Conservation (phyloP, 2,797 vertebrate species). For the Myiotriccus ornatus region DNA sequence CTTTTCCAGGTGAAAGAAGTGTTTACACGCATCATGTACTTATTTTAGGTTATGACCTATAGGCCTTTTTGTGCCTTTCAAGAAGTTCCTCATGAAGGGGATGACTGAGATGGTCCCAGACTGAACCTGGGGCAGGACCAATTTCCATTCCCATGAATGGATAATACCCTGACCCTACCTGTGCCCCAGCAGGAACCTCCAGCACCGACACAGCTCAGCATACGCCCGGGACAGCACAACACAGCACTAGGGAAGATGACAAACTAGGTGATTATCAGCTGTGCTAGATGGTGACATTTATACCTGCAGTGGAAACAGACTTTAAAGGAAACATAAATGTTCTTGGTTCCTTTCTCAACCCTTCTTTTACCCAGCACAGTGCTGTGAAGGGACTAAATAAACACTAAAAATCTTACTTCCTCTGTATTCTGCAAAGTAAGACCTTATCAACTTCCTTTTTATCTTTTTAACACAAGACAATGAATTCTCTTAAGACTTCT, state of each 20-base stretch:
- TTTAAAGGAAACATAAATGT: neutral
- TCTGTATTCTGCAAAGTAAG: slow-evolving; percentile 20
- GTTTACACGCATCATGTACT: fast-evolving
- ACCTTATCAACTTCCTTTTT: neutral
- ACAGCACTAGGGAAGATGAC: neutral
- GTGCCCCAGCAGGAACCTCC: neutral
- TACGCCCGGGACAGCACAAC: neutral
- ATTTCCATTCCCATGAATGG: neutral
- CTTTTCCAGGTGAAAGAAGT: neutral
- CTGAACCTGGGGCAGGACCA: neutral
- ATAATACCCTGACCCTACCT: neutral
- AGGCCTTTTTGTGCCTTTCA: neutral
- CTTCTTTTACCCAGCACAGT: neutral
- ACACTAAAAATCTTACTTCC: neutral
- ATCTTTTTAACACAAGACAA: slow-evolving; percentile 5
- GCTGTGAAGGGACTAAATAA: neutral
- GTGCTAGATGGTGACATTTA: neutral
- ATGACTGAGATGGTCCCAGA: neutral
- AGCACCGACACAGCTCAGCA: neutral
- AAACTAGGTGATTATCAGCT: neutral
- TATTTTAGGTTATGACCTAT: neutral
- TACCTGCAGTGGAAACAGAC: neutral
- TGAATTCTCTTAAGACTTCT: slow-evolving; percentile 13
- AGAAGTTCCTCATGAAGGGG: neutral
- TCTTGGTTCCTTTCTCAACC: neutral